phyloP scores from a whole-genome alignment of 2,888 invertebrate genomes.

The Strigamia transsilvanica region DNA sequence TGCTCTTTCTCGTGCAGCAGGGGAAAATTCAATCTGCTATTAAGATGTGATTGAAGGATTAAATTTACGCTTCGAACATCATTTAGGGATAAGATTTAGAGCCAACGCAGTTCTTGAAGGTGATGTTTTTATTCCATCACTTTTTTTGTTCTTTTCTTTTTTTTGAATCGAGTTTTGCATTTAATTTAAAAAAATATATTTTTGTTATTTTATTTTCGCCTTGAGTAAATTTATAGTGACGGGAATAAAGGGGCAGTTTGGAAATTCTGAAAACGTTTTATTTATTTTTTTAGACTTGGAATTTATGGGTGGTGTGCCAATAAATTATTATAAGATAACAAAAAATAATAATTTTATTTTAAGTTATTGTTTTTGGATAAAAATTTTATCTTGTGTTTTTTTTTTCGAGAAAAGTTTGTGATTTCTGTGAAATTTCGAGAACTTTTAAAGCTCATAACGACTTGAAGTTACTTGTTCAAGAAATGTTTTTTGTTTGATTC shows the following conservation, averaged over 20 bases:
- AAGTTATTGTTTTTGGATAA: not conserved
- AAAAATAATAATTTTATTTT: not conserved
- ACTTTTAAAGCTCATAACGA: not conserved
- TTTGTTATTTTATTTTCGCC: constrained; percentile 6
- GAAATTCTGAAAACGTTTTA: not conserved
- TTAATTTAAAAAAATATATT: not conserved
- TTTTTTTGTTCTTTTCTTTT: not conserved
- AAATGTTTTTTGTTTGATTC: constrained; percentile 9
- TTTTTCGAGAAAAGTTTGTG: not conserved
- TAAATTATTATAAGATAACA: constrained; percentile 1
- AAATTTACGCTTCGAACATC: constrained; percentile 35
- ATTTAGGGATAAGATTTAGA: constrained; percentile 33
- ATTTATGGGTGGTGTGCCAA: not conserved
- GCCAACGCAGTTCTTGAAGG: not conserved
- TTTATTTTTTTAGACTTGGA: not conserved
- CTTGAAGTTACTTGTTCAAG: not conserved
- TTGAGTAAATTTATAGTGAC: not conserved
- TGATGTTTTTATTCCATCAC: constrained; percentile 19
- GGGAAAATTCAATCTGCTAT: constrained; percentile 48
- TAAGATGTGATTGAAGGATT: constrained; percentile 49
- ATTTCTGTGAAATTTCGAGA: not conserved
- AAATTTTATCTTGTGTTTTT: not conserved
- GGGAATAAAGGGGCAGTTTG: not conserved
- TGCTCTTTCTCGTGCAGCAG: not conserved
- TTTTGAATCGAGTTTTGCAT: not conserved